phyloP scores from a whole-genome alignment of 2,888 invertebrate genomes.

The Thecocarcelia acutangulata region DNA sequence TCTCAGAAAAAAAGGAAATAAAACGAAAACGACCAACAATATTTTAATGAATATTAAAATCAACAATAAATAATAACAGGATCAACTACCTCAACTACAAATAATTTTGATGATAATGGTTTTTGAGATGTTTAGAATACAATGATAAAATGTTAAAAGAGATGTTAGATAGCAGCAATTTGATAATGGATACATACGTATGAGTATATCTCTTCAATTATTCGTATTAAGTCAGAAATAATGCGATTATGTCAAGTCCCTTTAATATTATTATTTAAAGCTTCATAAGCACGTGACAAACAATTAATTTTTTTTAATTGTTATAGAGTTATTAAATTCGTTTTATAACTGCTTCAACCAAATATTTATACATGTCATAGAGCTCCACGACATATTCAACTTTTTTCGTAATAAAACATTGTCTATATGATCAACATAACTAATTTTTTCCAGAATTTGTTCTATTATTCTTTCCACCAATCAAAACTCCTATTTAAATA shows the following conservation, averaged over 20 bases:
- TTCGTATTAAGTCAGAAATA: background rate
- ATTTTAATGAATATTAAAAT: constrained; percentile 29
- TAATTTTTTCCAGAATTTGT: too few species aligned
- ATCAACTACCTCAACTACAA: constrained; percentile 60
- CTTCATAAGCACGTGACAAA: background rate
- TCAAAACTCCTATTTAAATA: too few species aligned
- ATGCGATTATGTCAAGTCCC: constrained; percentile 33
- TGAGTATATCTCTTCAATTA: background rate
- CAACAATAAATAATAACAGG: constrained; percentile 23
- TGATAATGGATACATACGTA: background rate
- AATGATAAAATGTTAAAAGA: constrained; percentile 30
- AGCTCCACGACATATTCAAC: too few species aligned
- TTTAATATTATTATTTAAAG: constrained; percentile 13
- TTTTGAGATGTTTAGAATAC: constrained; percentile 7
- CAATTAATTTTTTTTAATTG: too few species aligned
- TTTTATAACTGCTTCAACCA: too few species aligned
- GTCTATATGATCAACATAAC: too few species aligned
- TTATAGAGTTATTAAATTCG: too few species aligned
- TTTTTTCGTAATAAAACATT: too few species aligned
- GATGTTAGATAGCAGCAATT: constrained; percentile 15
- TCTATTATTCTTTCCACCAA: too few species aligned
- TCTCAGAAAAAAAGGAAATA: constrained; percentile 32
- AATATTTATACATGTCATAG: too few species aligned
- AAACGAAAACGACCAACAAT: constrained; percentile 38
- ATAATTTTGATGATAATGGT: constrained; percentile 33